Evolutionary conservation across 2,113 vertebrate species (phyloP).

Genomic region (Baryphthengus martii): DNA sequence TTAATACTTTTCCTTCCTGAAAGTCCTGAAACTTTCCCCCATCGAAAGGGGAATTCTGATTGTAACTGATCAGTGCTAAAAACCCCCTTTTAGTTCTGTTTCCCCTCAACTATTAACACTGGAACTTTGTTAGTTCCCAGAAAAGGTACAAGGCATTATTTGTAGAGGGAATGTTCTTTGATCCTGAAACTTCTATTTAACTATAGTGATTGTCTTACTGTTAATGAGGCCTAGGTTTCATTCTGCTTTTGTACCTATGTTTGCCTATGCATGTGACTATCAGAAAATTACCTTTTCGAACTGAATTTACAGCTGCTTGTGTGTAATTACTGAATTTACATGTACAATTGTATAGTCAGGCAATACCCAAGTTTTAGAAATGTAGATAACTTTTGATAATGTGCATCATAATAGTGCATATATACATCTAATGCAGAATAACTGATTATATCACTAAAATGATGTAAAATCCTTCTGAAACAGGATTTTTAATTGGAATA

Average conservation of each 20-base stretch:
- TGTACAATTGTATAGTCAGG: neutral
- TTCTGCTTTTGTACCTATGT: neutral
- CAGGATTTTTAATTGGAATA: neutral
- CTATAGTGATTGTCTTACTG: fast-evolving
- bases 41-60: neutral
- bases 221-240: neutral
- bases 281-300: neutral
- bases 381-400: neutral
- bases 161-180: neutral
- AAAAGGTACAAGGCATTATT: neutral
- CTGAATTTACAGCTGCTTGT: neutral
- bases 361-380: neutral
- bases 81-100: neutral
- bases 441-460: neutral
- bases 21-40: neutral
- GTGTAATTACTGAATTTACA: neutral
- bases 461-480: neutral
- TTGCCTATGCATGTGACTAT: neutral
- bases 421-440: neutral
- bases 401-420: neutral
- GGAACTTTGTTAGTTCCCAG: neutral
- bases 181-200: neutral
- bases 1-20: neutral
- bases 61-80: neutral
- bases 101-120: neutral